Base-by-base conservation (phyloP, 2,113 vertebrate genomes). In the Carlito syrichta region DNA sequence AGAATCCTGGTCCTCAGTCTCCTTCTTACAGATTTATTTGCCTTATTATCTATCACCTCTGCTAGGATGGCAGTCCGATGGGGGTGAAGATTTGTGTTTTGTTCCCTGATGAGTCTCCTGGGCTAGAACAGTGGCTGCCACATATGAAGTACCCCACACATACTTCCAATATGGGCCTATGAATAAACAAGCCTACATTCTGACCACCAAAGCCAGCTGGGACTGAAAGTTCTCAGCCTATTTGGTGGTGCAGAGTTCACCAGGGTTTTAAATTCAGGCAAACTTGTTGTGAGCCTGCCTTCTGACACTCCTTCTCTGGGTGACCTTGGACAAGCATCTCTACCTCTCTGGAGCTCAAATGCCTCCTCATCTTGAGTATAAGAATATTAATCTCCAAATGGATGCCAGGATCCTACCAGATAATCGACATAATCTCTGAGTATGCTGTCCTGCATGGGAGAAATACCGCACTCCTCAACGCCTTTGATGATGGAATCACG, bases 381-480 rank as follows among this genome's bases (percentile, higher is more conserved):
- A 71, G 77, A 68, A 56, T 19, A 30, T 8, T 13, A 25, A 56
- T 16, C 23, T 40, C 35, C 17, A 79, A 25, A 58, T 1, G 11
- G 0, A 1, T 40, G 40, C 32, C 27, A 22, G 54, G 54, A 52
- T 17, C 56, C 23, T 2, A 6, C 30, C 1, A 54, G 58, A 38
- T 4, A 6, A 14, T 13, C 5, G 22, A 12, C 69, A 60, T 13
- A 10, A 3, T 73, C 77, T 10, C 45, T 27, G 40, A 52, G 66
- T 35, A 8, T 0, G 0, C 40, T 11, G 11, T 35, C 83, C 43
- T 8, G 35, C 8, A 0, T 38, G 32, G 14, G 35, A 11, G 0
- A 32, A 2, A 3, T 9, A 4, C 11, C 17, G 38, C 17, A 3
- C 23, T 25, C 50, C 54, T 48, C 71, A 63, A 4, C 52, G 16